phyloP scores from a whole-genome alignment of 2,888 invertebrate genomes.

The Notocelia uddmanniana region DNA sequence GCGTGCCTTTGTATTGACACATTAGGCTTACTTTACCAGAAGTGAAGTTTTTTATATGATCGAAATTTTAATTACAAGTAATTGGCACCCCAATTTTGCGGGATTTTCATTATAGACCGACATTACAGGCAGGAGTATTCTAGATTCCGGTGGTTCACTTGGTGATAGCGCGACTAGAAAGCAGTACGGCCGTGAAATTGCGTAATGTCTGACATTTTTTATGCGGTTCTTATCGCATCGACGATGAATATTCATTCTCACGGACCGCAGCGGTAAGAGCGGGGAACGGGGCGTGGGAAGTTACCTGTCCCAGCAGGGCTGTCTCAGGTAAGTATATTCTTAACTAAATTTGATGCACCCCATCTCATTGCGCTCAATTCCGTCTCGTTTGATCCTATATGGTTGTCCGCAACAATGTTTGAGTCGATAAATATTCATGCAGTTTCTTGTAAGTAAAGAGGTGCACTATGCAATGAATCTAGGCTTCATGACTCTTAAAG shows the following conservation, averaged over 20 bases:
- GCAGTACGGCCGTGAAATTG: not conserved
- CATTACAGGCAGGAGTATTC: too few species aligned
- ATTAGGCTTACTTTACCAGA: not conserved
- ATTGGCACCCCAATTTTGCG: not conserved
- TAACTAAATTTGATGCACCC: not conserved
- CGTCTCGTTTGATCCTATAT: not conserved
- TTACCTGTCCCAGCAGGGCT: slow-evolving; percentile 23
- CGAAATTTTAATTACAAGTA: not conserved
- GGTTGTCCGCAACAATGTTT: not conserved
- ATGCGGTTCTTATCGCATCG: slow-evolving; percentile 44
- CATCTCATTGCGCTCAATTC: not conserved
- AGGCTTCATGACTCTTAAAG: too few species aligned
- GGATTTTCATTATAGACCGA: too few species aligned
- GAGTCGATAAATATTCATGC: too few species aligned
- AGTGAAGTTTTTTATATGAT: not conserved
- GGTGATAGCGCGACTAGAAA: not conserved
- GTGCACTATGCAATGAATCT: too few species aligned
- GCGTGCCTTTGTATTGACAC: not conserved
- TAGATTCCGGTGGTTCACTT: not conserved
- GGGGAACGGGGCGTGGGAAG: slow-evolving; percentile 34
- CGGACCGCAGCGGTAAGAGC: slow-evolving; percentile 46
- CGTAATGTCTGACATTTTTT: slow-evolving; percentile 20
- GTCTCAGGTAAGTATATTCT: not conserved
- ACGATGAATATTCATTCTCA: slow-evolving; percentile 60
- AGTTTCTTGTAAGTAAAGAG: too few species aligned